phyloP scores from a whole-genome alignment of 2,888 invertebrate species.

The Hedychridium roseum region DNA sequence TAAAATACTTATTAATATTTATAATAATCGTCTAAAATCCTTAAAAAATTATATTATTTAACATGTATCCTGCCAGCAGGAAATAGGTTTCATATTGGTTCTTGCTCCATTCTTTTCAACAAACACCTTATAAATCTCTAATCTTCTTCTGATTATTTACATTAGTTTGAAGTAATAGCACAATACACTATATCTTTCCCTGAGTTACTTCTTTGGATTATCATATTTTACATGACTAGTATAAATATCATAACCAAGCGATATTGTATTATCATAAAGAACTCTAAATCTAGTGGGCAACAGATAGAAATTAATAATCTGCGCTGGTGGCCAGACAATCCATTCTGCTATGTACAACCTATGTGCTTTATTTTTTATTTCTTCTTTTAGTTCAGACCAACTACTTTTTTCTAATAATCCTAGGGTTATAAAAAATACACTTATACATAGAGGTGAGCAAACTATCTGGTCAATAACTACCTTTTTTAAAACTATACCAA shows the following conservation, averaged over 20 bases:
- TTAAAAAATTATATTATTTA: no score
- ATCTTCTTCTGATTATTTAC: constrained; percentile 11
- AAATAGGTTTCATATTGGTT: not conserved
- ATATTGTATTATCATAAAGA: constrained; percentile 85
- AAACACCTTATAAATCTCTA: constrained; percentile 8
- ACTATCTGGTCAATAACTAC: constrained; percentile 83
- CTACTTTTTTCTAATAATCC: constrained; percentile 75
- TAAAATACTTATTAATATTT: no score
- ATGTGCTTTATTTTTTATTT: constrained; percentile 78
- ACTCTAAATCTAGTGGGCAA: constrained; percentile 84
- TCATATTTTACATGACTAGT: constrained; percentile 81
- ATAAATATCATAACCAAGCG: constrained; percentile 86
- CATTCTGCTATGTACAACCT: constrained; percentile 86
- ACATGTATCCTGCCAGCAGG: constrained; percentile 17
- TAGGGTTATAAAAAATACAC: constrained; percentile 79
- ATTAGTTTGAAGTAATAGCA: constrained; percentile 3
- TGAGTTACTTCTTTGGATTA: constrained; percentile 26
- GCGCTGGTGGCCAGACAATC: constrained; percentile 92
- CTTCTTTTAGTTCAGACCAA: constrained; percentile 70
- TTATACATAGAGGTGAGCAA: constrained; percentile 82
- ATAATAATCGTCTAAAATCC: no score
- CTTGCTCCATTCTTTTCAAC: not conserved
- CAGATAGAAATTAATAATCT: constrained; percentile 90
- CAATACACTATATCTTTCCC: constrained; percentile 15
- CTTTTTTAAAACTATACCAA: constrained; percentile 77